Evolutionary conservation across 2,888 invertebrate genomes (phyloP).

Genomic region (Epinotia nisella): DNA sequence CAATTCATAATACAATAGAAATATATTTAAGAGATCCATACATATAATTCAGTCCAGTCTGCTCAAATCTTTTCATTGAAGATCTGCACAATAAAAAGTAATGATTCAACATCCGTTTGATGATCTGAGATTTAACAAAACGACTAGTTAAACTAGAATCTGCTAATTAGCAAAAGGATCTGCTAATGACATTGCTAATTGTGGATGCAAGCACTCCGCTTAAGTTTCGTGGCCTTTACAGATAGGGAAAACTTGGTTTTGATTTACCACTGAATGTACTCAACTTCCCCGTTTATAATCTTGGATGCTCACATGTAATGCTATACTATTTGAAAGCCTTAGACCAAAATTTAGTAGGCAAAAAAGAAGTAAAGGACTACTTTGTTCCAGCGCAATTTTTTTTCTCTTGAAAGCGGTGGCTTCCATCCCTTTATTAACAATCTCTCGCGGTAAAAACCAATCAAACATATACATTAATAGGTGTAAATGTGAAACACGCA

Average conservation of each 20-base stretch:
- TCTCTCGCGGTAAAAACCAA: neutral
- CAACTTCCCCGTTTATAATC: neutral
- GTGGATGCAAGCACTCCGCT: constrained; percentile 39
- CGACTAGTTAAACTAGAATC: constrained; percentile 35
- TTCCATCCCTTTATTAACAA: neutral
- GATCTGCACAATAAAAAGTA: constrained; percentile 9
- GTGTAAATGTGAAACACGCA: neutral
- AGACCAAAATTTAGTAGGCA: no score
- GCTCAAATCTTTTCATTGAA: constrained; percentile 26
- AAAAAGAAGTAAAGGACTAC: neutral
- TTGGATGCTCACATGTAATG: neutral
- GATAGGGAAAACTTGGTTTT: neutral
- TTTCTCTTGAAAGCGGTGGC: neutral
- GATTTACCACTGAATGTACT: neutral
- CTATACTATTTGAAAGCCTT: no score
- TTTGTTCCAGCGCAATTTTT: neutral
- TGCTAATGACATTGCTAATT: constrained; percentile 40
- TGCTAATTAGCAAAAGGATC: constrained; percentile 39
- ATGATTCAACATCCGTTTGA: constrained; percentile 19
- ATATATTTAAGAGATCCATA: constrained; percentile 30
- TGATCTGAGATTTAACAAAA: constrained; percentile 15
- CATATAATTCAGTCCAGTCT: constrained; percentile 20
- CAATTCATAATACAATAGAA: constrained; percentile 22
- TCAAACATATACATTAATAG: neutral
- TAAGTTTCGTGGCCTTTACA: constrained; percentile 21